phyloP scores from a whole-genome alignment of 2,888 invertebrate species.

The Erpobdella octoculata region DNA sequence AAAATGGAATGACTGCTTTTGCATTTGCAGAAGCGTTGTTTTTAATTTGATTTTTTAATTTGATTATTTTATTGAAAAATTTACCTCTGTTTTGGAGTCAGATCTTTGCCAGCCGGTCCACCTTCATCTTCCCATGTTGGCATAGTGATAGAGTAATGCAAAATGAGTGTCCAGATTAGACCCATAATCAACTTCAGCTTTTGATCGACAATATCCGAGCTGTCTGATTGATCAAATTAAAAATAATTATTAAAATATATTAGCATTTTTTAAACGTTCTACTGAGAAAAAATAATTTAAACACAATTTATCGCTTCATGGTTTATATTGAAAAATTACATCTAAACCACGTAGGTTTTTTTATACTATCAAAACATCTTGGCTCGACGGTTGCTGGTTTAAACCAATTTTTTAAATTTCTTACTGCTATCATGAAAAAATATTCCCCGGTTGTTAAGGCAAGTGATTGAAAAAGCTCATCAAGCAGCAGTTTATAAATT shows the following conservation, averaged over 20 bases:
- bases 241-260: not conserved
- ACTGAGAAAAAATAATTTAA: not conserved
- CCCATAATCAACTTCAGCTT: constrained; percentile 83
- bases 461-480: too few relatives aligned
- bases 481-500: too few relatives aligned
- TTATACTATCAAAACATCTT: too few relatives aligned
- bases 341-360: not conserved
- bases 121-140: constrained; percentile 76
- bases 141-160: constrained; percentile 85
- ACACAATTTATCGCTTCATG: not conserved
- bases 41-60: too few relatives aligned
- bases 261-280: not conserved
- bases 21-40: too few relatives aligned
- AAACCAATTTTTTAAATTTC: too few relatives aligned
- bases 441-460: too few relatives aligned
- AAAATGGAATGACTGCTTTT: too few relatives aligned
- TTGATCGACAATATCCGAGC: constrained; percentile 79
- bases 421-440: too few relatives aligned
- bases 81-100: constrained; percentile 54
- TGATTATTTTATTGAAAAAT: too few relatives aligned
- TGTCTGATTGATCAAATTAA: constrained; percentile 59
- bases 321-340: not conserved
- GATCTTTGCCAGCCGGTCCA: constrained; percentile 50
- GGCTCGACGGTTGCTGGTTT: too few relatives aligned
- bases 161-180: constrained; percentile 84